A percentile compares a stretch with the other conserved stretches of the same genome.
These are phyloP conservation scores for Ormyrus nitidulus DNA, from an alignment of 2,888 invertebrate species.

Conservation along the genomic window DNA sequence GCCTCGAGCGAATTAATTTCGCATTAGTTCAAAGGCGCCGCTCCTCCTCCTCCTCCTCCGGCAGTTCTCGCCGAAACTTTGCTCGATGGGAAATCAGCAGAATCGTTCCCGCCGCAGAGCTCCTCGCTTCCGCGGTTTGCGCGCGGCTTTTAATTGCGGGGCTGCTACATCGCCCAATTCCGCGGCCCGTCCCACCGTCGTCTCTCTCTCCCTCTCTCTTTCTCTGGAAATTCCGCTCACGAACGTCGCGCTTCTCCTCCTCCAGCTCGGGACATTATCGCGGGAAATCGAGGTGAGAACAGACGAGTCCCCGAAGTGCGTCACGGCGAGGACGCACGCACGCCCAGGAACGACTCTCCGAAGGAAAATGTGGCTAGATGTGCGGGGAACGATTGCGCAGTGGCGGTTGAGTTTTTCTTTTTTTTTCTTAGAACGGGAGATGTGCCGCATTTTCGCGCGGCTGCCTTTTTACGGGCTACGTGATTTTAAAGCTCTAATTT, in stretches of 20 bases:
- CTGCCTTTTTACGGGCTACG: too few species aligned
- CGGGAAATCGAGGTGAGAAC: slow-evolving; percentile 41
- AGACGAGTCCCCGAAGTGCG: slow-evolving; percentile 1
- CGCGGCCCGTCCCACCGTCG: background rate
- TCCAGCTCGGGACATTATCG: slow-evolving; percentile 33
- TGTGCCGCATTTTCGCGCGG: too few species aligned
- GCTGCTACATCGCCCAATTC: slow-evolving; percentile 20
- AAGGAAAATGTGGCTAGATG: slow-evolving; percentile 11
- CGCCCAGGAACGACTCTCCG: slow-evolving; percentile 22
- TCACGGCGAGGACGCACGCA: background rate
- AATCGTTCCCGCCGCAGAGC: slow-evolving; percentile 19
- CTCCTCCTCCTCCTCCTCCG: too few species aligned
- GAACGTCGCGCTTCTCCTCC: slow-evolving; percentile 30
- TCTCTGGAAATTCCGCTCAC: slow-evolving; percentile 52
- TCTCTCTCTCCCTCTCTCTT: background rate
- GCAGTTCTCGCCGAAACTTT: background rate
- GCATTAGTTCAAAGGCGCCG: too few species aligned
- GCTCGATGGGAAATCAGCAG: slow-evolving; percentile 14
- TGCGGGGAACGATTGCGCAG: too few species aligned
- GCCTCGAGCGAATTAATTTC: too few species aligned
- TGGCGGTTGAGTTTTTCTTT: too few species aligned
- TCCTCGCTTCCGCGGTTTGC: background rate
- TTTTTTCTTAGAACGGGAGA: too few species aligned
- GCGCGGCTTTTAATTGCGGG: slow-evolving; percentile 26
- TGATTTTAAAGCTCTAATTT: too few species aligned